Base-by-base conservation (phyloP, 2,888 invertebrate species). In the Phasia obesa region DNA sequence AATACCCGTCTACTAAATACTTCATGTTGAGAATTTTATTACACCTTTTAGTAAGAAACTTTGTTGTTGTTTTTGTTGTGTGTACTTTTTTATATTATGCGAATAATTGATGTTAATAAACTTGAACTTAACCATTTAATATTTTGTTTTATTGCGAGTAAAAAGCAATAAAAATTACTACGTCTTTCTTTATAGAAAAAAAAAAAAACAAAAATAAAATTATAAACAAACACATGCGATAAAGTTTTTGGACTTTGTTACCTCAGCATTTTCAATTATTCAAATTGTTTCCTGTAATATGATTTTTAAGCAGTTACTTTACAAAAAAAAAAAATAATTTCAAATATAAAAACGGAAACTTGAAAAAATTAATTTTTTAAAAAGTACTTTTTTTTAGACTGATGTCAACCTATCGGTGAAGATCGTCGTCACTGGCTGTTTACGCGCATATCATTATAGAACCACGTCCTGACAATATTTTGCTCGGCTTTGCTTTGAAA, bases 61-160 rank as follows among this genome's bases (percentile, higher is more conserved):
- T 49, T 31, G 31, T 31, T 31, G 31, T 9, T 35, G 11, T 35
- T n/a, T n/a, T n/a, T 35, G 5, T 27, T 25, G 23, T 31, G 5
- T 47, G 27, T 27, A 25, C 21, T 1, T 35, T 15, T 11, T 9
- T 38, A 42, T n/a, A 42, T n/a, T 59, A n/a, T 53, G 57, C 60
- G 7, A 35, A 53, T 78, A 82, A 78, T 70, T 74, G 70, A 59
- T 78, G 78, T 74, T 78, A 78, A 82, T 82, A 78, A 82, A 82
- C 82, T 82, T 82, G 82, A 82, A 82, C 82, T 82, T 82, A 59
- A 74, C 51, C 44, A 25, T 74, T 55, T 42, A 42, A 49, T 51
- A 59, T 19, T 67, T 49, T 47, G 11, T 53, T 65, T 49, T 59
- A n/a, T 70, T 70, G 11, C 38, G 44, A 42, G 19, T 25, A 25